Evolutionary conservation across 2,797 vertebrate species (phyloP), one percentile per base, ranked within the genome.

Genomic region (Scarus forsteni): DNA sequence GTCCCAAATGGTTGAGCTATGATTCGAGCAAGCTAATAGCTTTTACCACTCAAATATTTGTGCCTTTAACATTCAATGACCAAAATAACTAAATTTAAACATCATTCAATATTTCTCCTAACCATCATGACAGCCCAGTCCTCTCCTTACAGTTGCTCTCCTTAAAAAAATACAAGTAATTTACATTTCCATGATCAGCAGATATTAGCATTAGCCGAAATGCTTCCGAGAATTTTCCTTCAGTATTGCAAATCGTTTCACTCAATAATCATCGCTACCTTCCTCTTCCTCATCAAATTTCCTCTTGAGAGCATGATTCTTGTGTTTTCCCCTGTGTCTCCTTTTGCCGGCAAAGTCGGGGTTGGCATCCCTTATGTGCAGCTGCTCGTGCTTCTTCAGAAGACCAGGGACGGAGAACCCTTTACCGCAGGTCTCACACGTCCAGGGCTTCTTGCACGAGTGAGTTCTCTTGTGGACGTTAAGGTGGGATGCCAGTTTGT

Each of bases 391-490:
- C 61, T 88, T 92, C 85, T 89, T 92, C 36, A 93, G 86, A 0
- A 92, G 86, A 35, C 90, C 90, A 0, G 90, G 83, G 8, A 92
- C 86, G 1, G 84, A 85, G 84, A 93, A 94, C 0, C 86, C 91
- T 69, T 91, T 93, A 7, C 90, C 92, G 10, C 92, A 93, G 0
- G 89, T 88, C 3, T 85, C 91, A 1, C 93, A 94, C 0, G 82
- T 87, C 90, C 92, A 93, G 34, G 92, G 92, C 27, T 92, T 92
- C 79, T 91, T 91, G 69, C 90, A 90, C 0, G 88, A 89, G 34
- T 94, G 93, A 14, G 90, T 93, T 70, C 90, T 72, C 58, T 91
- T 93, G 84, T 94, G 93, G 69, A 92, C 92, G 3, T 91, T 92
- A 49, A 94, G 83, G 1, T 93, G 92, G 6, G 92, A 92, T 0